Base-by-base conservation (phyloP, 2,113 vertebrate species). In the Otocyon megalotis region DNA sequence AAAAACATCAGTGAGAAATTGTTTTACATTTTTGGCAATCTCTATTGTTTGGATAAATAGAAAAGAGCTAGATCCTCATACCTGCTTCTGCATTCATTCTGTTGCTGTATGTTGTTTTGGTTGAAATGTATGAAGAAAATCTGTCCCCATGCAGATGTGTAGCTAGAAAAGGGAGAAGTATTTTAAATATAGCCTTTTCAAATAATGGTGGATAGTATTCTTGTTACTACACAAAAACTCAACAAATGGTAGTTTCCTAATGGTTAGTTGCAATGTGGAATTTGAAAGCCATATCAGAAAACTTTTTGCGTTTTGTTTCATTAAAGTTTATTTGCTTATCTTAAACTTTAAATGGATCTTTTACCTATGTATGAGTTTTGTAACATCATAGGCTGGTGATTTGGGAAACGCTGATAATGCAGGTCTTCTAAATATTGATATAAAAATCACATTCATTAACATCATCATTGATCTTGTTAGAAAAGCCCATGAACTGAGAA, bases 351-450 rank as follows among this genome's bases (percentile, higher is more conserved):
- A 32, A 62, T 71, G 77, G 26, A n/a, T 62, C n/a, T 77, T 94
- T 83, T 13, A 87, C 53, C 54, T 71, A 11, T 19, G 24, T 53
- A 48, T 88, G 37, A 79, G 43, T 43, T 88, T 88, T 84, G 7
- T 94, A 83, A 84, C n/a, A 74, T 28, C 11, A 37, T 71, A 26
- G 43, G 71, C 67, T 48, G 26, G 30, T 88, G 43, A 71, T 77
- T 32, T 84, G 69, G 67, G 96, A 94, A 96, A 88, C 90, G 56
- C 43, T 81, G 53, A 37, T 92, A 35, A 67, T 32, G 11, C 24
- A 80, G 56, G 32, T 71, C 43, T 92, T 95, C 53, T 14, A 86
- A 86, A 58, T 28, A 54, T 5, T 71, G 35, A 69, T 19, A 32
- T 32, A 86, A 77, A 89, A 81, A 72, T 93, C 71, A 82, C 37